These are phyloP conservation scores for Drosophila ustulata DNA, from an alignment of 2,888 invertebrate genomes.

Conservation along the genomic window DNA sequence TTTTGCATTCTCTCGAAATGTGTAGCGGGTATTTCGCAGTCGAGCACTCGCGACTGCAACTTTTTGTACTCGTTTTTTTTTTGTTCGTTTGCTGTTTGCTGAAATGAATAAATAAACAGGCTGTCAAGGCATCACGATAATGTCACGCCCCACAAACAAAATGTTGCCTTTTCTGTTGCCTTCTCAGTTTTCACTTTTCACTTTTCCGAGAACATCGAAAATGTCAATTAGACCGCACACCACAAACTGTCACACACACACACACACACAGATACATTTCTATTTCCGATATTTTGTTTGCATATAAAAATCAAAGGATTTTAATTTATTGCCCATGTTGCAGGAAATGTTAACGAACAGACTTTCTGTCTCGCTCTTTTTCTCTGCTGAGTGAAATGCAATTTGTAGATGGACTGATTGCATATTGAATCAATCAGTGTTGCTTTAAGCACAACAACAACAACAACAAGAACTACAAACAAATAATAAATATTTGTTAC, in stretches of 20 bases:
- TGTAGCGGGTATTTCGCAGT: too few species aligned
- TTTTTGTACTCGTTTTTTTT: neutral
- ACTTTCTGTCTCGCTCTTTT: neutral
- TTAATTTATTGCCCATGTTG: neutral
- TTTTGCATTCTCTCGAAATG: too few species aligned
- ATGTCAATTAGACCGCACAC: slow-evolving; percentile 36
- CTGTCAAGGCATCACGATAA: slow-evolving; percentile 32
- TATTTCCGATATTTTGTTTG: slow-evolving; percentile 12
- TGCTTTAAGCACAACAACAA: neutral
- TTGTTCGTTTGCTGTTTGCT: slow-evolving; percentile 12
- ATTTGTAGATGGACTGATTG: neutral
- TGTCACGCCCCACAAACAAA: slow-evolving; percentile 19
- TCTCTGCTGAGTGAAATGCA: neutral
- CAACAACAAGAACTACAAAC: too few species aligned
- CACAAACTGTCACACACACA: slow-evolving; percentile 1
- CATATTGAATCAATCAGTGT: neutral
- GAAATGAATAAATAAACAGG: slow-evolving; percentile 54
- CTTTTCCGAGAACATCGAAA: neutral
- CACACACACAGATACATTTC: slow-evolving; percentile 18
- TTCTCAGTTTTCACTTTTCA: slow-evolving; percentile 8
- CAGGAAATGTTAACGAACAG: slow-evolving; percentile 6
- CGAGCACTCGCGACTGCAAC: neutral
- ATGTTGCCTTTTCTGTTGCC: neutral
- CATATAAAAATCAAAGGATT: neutral
- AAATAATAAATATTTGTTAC: neutral